phyloP scores from a whole-genome alignment of 2,113 vertebrate genomes.

The Pomatostomus ruficeps region DNA sequence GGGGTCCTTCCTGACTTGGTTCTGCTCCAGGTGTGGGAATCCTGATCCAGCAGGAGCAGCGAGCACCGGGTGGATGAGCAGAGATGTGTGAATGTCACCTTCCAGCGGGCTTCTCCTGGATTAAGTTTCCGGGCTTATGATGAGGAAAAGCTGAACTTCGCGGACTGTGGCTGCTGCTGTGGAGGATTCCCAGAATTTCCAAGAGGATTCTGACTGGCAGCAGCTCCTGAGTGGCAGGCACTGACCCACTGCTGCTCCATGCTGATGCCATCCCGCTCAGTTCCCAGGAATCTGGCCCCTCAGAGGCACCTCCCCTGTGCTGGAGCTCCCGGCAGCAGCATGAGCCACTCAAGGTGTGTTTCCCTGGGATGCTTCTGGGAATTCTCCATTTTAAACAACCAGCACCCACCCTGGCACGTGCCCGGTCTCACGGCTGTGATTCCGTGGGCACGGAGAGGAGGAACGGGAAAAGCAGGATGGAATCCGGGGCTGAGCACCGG shows the following conservation, averaged over 20 bases:
- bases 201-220: accelerated
- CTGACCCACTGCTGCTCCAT: background rate
- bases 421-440: accelerated
- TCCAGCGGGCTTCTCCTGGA: background rate
- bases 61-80: accelerated
- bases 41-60: background rate
- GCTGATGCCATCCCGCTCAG: background rate
- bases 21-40: background rate
- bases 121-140: background rate
- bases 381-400: background rate
- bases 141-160: background rate
- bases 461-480: background rate
- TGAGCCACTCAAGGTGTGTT: background rate
- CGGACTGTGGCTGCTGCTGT: background rate
- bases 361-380: background rate
- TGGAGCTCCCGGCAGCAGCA: background rate
- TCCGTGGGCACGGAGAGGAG: background rate
- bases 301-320: background rate
- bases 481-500: background rate
- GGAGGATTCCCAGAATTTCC: background rate
- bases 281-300: background rate
- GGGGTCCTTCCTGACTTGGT: background rate
- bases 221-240: accelerated
- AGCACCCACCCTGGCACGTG: background rate
- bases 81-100: background rate